Conservation (phyloP, 1,140 invertebrate genomes). For the Drosophila bocki region DNA sequence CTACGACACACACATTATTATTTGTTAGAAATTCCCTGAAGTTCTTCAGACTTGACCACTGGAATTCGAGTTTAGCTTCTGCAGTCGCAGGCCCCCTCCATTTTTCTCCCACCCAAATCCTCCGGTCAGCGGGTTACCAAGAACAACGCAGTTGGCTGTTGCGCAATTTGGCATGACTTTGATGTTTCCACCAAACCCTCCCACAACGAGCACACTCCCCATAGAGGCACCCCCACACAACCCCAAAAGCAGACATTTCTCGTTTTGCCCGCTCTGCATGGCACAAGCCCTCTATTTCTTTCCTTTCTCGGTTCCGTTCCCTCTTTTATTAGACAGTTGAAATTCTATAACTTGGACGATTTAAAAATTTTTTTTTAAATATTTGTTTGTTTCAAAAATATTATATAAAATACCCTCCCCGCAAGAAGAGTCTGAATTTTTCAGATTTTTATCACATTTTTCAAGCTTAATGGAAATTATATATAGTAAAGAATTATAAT, state of each 20-base stretch:
- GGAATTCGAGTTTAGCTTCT: slow-evolving; percentile 50
- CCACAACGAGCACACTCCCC: slow-evolving; percentile 3
- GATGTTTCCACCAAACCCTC: slow-evolving; percentile 51
- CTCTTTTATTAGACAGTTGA: slow-evolving; percentile 25
- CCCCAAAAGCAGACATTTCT: slow-evolving; percentile 37
- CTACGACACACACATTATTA: background rate
- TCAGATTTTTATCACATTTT: background rate
- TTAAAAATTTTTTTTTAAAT: background rate
- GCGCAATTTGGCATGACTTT: slow-evolving; percentile 77
- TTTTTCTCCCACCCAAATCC: background rate
- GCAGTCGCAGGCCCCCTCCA: background rate
- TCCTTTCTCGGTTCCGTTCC: slow-evolving; percentile 25
- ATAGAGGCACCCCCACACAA: slow-evolving; percentile 11
- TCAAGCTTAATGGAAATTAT: background rate
- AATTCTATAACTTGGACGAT: background rate
- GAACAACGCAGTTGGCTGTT: slow-evolving; percentile 62
- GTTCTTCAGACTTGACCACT: slow-evolving; percentile 47
- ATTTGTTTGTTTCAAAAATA: too few species aligned
- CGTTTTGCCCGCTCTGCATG: slow-evolving; percentile 45
- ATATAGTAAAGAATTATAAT: background rate
- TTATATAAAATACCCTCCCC: background rate
- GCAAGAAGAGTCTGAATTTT: background rate
- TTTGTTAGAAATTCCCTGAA: slow-evolving; percentile 10
- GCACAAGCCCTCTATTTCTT: slow-evolving; percentile 58
- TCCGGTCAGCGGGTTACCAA: slow-evolving; percentile 27